phyloP scores from a whole-genome alignment of 2,888 invertebrate genomes.

The Drosophila merina region DNA sequence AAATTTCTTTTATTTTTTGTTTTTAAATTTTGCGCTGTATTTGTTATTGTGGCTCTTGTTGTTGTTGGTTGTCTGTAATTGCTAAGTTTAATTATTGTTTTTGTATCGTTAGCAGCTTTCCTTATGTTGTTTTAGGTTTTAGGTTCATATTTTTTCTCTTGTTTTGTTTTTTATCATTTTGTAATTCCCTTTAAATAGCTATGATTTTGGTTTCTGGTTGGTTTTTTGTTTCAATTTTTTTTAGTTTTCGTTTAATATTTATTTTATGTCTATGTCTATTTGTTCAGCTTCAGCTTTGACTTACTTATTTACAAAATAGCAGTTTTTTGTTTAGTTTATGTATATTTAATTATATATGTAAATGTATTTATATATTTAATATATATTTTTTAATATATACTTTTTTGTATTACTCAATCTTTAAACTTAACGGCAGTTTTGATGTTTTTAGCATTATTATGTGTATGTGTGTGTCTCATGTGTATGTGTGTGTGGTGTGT shows the following conservation, averaged over 20 bases:
- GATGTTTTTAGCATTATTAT: constrained; percentile 67
- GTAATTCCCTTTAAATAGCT: constrained; percentile 49
- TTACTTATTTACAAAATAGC: constrained; percentile 76
- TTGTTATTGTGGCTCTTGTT: constrained; percentile 25
- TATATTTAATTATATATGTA: constrained; percentile 52
- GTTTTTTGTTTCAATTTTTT: constrained; percentile 20
- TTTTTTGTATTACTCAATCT: constrained; percentile 57
- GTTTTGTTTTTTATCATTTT: constrained; percentile 35
- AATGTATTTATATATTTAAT: constrained; percentile 47
- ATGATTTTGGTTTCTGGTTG: constrained; percentile 31
- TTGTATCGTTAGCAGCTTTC: constrained; percentile 78
- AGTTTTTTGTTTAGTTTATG: constrained; percentile 57
- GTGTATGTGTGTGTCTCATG: constrained; percentile 21
- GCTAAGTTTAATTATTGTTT: constrained; percentile 78
- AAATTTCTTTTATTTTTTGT: constrained; percentile 12
- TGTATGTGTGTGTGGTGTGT: constrained; percentile 46
- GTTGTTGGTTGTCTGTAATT: constrained; percentile 49
- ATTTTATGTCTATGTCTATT: constrained; percentile 63
- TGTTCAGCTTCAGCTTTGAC: constrained; percentile 70
- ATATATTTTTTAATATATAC: constrained; percentile 56
- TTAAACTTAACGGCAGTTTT: constrained; percentile 78
- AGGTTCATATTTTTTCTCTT: constrained; percentile 28
- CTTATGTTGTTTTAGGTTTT: constrained; percentile 46
- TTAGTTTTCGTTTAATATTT: constrained; percentile 32
- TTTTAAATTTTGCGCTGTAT: constrained; percentile 8